Evolutionary conservation across 64 coral and sea anemone genomes (phyloP).

Genomic region (Exaiptasia diaphana): DNA sequence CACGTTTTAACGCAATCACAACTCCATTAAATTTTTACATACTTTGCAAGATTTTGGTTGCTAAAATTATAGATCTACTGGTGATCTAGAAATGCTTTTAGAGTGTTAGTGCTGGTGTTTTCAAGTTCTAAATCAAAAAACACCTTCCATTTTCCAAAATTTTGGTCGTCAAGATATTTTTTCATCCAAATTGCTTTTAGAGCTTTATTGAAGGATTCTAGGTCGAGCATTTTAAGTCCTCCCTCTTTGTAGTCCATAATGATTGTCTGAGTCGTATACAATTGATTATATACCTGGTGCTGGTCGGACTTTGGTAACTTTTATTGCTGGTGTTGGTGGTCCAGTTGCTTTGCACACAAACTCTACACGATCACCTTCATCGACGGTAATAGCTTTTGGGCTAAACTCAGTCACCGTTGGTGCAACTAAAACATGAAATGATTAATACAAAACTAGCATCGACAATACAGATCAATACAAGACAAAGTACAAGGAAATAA

Average conservation of each 20-base stretch:
- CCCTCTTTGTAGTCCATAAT: background rate
- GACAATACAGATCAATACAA: no score
- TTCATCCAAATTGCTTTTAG: slow-evolving; percentile 36
- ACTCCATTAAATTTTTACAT: no score
- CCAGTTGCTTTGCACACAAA: slow-evolving; percentile 35
- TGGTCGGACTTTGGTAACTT: slow-evolving; percentile 3
- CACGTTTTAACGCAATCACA: no score
- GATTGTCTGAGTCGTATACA: background rate
- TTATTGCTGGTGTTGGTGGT: background rate
- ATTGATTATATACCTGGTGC: background rate
- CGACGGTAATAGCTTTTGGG: slow-evolving; percentile 3
- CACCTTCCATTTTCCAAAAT: slow-evolving; percentile 50
- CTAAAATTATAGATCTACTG: no score
- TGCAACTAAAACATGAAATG: background rate
- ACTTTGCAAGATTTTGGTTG: no score
- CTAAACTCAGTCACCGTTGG: slow-evolving; percentile 34
- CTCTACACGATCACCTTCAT: slow-evolving; percentile 5
- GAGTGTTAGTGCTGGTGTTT: no score
- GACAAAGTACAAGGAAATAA: no score
- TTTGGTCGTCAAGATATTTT: slow-evolving; percentile 41
- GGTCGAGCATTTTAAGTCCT: background rate
- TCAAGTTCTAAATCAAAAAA: slow-evolving; percentile 53
- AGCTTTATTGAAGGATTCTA: background rate
- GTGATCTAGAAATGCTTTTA: no score
- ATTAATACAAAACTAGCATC: no score